Evolutionary conservation across 1,140 invertebrate species (phyloP).

Genomic region (Gryon sp.): DNA sequence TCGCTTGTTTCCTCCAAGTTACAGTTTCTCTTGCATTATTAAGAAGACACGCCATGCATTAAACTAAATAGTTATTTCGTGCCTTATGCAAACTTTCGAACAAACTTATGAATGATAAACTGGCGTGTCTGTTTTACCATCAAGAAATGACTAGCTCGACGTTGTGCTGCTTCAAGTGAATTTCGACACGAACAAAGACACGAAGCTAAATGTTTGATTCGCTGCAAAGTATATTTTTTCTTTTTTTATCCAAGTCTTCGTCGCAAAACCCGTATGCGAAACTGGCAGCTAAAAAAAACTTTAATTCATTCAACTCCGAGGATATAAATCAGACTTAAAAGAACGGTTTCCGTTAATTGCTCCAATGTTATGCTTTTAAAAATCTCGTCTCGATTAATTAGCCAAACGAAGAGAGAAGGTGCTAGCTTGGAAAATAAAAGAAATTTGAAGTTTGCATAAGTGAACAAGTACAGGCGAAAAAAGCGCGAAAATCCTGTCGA

Average conservation of each 20-base stretch:
- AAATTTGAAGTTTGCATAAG: constrained; percentile 34
- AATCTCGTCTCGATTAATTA: constrained; percentile 29
- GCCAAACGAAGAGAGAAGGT: not conserved
- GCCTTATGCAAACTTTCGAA: constrained; percentile 35
- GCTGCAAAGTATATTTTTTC: not conserved
- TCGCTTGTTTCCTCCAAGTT: constrained; percentile 22
- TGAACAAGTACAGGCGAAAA: constrained; percentile 29
- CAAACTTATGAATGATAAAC: constrained; percentile 49
- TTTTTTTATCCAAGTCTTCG: not conserved
- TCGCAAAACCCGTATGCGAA: not conserved
- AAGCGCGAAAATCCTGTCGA: constrained; percentile 31
- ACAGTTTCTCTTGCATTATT: constrained; percentile 35
- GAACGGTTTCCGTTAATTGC: constrained; percentile 1
- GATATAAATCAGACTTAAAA: constrained; percentile 17
- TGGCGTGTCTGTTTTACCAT: constrained; percentile 7
- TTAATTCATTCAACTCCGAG: constrained; percentile 12
- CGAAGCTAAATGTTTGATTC: constrained; percentile 1
- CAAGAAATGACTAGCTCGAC: constrained; percentile 13
- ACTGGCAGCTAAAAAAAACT: no score
- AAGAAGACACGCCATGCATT: constrained; percentile 46
- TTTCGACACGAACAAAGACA: constrained; percentile 4
- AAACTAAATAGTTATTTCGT: constrained; percentile 49
- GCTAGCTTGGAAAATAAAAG: constrained; percentile 14
- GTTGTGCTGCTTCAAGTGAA: not conserved
- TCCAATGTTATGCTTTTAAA: constrained; percentile 25